Percentiles rank a stretch among this genome's conserved stretches.
Evolutionary conservation across 2,797 vertebrate species (phyloP).

Genomic region (Tragelaphus oryx): DNA sequence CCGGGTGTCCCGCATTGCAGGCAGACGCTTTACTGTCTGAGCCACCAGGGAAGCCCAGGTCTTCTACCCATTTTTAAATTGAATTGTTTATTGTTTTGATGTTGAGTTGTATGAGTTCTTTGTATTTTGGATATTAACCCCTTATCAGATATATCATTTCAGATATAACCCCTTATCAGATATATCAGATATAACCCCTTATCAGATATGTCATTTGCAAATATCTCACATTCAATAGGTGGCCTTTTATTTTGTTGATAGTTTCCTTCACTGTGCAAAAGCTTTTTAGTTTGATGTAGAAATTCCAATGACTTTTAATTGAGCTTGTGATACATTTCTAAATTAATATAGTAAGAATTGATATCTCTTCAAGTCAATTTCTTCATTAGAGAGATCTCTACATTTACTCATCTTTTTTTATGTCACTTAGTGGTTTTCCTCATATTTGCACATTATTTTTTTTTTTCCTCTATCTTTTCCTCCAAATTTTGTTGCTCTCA

Average conservation of each 20-base stretch:
- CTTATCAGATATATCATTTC: neutral
- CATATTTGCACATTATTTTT: neutral
- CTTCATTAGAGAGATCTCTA: neutral
- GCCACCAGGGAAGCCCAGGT: neutral
- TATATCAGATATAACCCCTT: neutral
- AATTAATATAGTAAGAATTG: neutral
- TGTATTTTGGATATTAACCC: neutral
- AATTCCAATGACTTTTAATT: neutral
- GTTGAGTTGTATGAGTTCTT: neutral
- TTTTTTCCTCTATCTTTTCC: neutral
- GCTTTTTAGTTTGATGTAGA: neutral
- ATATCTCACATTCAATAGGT: neutral
- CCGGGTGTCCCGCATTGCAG: neutral
- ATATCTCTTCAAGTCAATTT: neutral
- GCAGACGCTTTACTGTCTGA: neutral
- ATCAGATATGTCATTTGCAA: neutral
- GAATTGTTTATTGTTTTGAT: neutral
- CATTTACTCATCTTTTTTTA: neutral
- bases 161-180: neutral
- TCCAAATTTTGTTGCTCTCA: neutral
- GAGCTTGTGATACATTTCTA: neutral
- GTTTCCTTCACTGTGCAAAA: neutral
- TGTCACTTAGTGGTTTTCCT: neutral
- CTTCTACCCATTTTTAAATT: neutral
- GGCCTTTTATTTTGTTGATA: neutral